phyloP scores from a whole-genome alignment of 2,888 invertebrate genomes.

The Drosophila prostipennis region DNA sequence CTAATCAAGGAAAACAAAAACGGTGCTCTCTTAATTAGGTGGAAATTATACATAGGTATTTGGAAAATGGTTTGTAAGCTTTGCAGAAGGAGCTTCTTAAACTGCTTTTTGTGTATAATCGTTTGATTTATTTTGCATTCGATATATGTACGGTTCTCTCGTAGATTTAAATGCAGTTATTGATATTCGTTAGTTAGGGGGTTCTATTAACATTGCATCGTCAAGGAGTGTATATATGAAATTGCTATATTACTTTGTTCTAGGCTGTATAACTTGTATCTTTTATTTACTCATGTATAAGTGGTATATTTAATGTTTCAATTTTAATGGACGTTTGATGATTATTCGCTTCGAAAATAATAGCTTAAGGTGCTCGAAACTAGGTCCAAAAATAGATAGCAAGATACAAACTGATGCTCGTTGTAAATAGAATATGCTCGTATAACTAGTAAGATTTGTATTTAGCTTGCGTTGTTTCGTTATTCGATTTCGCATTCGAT shows the following conservation, averaged over 20 bases:
- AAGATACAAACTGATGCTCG: constrained; percentile 21
- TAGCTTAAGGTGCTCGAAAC: constrained; percentile 24
- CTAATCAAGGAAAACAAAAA: constrained; percentile 19
- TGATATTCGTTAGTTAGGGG: constrained; percentile 57
- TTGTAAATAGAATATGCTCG: constrained; percentile 33
- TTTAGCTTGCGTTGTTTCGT: constrained; percentile 56
- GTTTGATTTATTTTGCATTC: constrained; percentile 47
- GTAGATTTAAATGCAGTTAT: constrained; percentile 64
- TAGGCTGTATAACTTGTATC: constrained; percentile 2
- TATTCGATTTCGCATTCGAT: constrained; percentile 17
- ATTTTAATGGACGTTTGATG: constrained; percentile 58
- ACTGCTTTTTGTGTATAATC: constrained; percentile 9
- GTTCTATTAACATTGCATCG: constrained; percentile 31
- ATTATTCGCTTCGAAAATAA: constrained; percentile 27
- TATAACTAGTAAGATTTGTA: constrained; percentile 33
- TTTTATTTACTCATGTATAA: constrained; percentile 16
- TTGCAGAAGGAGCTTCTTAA: constrained; percentile 4
- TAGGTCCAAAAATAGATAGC: constrained; percentile 16
- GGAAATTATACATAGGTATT: neutral
- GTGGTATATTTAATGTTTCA: constrained; percentile 9
- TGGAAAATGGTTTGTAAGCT: neutral
- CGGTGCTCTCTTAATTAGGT: constrained; percentile 5
- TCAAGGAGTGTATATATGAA: constrained; percentile 28
- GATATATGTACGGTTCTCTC: constrained; percentile 17
- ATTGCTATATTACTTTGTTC: constrained; percentile 8